phyloP scores from a whole-genome alignment of 2,113 vertebrate species.

The Oreocharis arfaki region DNA sequence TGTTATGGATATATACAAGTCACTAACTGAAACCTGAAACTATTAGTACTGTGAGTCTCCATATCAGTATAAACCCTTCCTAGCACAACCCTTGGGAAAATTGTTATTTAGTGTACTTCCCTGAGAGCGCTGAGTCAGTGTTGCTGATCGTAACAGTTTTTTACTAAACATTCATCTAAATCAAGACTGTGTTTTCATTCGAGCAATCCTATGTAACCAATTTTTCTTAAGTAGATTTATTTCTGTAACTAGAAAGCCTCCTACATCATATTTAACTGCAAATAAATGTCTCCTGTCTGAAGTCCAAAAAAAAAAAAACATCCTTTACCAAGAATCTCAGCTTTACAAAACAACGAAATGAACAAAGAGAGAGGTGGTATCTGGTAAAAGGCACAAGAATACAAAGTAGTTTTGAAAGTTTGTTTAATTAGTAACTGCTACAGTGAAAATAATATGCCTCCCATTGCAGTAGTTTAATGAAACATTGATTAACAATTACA shows the following conservation, averaged over 20 bases:
- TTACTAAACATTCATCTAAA: neutral
- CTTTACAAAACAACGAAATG: neutral
- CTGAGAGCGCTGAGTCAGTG: neutral
- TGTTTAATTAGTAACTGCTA: conserved; percentile 2
- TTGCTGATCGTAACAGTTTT: neutral
- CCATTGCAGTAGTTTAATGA: conserved; percentile 19
- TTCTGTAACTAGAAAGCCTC: neutral
- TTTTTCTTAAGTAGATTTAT: neutral
- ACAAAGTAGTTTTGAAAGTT: neutral
- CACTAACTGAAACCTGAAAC: neutral
- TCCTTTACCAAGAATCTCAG: neutral
- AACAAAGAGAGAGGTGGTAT: neutral
- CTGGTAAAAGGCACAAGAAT: neutral
- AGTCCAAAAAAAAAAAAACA: neutral
- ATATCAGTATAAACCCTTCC: neutral
- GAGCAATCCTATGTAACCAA: neutral
- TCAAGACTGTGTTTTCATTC: neutral
- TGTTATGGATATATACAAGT: neutral
- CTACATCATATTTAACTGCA: neutral
- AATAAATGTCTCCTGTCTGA: neutral
- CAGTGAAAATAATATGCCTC: conserved; percentile 6
- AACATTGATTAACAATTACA: conserved; percentile 57
- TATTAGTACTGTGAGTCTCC: neutral
- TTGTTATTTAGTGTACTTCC: neutral
- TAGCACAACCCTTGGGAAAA: neutral